Evolutionary conservation across 2,113 vertebrate genomes (phyloP), one percentile per base, ranked within the genome.

Genomic region (Malaclemys terrapin): DNA sequence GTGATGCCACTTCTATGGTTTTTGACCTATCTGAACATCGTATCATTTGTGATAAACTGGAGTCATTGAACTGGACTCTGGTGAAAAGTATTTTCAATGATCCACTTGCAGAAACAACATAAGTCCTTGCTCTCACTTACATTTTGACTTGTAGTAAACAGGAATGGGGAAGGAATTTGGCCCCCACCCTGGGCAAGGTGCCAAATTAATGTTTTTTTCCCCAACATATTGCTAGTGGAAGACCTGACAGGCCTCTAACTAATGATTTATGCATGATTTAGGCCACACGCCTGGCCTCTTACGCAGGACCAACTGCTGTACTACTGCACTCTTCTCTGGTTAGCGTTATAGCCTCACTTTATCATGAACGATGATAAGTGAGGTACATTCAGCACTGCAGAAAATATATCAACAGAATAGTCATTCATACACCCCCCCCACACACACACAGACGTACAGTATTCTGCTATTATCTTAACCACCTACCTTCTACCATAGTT

Each of bases 21-120:
- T 82, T 91, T 90, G 94, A 93, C 76, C 82, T 84, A 80, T 69
- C n/a, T 83, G 59, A 95, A 87, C 72, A 50, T 17, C 35, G 82
- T 13, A 31, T 20, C 80, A 89, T 56, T 95, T 1, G 19, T 82
- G 89, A 45, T 38, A 14, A 22, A 53, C 54, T 45, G 47, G 81
- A 92, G 20, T 96, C 38, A 85, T 90, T 95, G 93, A 80, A 90
- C 59, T 35, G 31, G 59, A 54, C 69, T 80, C 72, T 56, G 14
- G 19, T 0, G 5, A 52, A 42, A 54, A 62, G 5, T 87, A 88
- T 88, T 35, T 54, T 87, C 72, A 85, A 10, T 24, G 53, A 80
- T 52, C 20, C 49, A 95, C 17, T 38, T 62, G 75, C 38, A 89
- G 82, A 19, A 88, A 93, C 25, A 75, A 31, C 57, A 38, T 54